phyloP scores from a whole-genome alignment of 2,888 invertebrate species.

The Lasioglossum lativentre region DNA sequence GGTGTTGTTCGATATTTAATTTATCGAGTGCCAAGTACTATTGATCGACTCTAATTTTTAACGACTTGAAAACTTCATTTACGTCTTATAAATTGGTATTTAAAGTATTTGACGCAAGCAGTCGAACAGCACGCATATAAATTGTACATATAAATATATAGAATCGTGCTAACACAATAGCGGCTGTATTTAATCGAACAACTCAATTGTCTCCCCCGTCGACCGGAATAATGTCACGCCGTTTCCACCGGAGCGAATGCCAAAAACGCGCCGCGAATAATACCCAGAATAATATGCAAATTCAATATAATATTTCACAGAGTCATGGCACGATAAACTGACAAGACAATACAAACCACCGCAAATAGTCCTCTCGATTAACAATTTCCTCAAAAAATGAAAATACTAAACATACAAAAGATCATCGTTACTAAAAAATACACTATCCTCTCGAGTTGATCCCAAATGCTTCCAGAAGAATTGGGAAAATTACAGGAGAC shows the following conservation, averaged over 20 bases:
- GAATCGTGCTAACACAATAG: neutral
- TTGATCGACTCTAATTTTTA: no score
- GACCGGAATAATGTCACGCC: conserved; percentile 7
- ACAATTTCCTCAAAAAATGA: neutral
- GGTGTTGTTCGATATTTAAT: neutral
- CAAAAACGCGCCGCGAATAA: conserved; percentile 22
- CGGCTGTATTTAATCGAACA: conserved; percentile 14
- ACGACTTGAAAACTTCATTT: no score
- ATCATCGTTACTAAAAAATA: neutral
- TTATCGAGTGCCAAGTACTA: neutral
- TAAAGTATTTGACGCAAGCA: neutral
- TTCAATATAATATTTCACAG: conserved; percentile 20
- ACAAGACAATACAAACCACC: neutral
- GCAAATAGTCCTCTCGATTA: neutral
- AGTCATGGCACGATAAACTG: conserved; percentile 6
- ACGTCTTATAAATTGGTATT: neutral
- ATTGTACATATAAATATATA: neutral
- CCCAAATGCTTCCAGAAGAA: neutral
- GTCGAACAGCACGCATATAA: neutral
- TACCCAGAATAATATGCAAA: conserved; percentile 15
- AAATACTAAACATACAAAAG: neutral
- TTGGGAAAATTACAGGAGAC: neutral
- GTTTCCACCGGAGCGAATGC: neutral
- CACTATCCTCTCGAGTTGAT: neutral
- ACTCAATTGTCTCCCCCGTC: conserved; percentile 6